Conservation (phyloP, 2,888 invertebrate genomes). For the Apodemia zela region DNA sequence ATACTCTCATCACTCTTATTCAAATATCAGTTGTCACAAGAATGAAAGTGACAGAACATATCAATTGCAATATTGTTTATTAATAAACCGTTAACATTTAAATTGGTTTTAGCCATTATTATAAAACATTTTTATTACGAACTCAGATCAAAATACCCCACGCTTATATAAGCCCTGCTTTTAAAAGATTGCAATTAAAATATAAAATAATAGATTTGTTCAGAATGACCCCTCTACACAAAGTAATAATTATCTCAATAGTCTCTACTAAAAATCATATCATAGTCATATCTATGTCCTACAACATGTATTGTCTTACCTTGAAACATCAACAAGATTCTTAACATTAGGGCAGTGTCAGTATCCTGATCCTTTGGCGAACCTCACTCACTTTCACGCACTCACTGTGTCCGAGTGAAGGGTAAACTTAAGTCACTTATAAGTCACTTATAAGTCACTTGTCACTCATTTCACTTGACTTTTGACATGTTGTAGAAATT, state of each 20-base stretch:
- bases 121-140: too few species aligned
- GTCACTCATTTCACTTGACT: constrained; percentile 89
- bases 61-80: too few species aligned
- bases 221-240: not conserved
- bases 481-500: constrained; percentile 97
- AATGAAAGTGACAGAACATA: too few species aligned
- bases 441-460: constrained; percentile 39
- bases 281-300: constrained; percentile 6
- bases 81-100: too few species aligned
- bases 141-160: too few species aligned
- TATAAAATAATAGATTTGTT: not conserved
- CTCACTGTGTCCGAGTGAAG: constrained; percentile 19
- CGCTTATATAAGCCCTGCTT: too few species aligned
- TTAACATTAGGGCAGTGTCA: constrained; percentile 51
- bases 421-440: constrained; percentile 36
- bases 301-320: constrained; percentile 19
- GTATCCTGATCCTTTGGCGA: constrained; percentile 32
- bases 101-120: too few species aligned
- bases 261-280: not conserved
- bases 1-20: too few species aligned
- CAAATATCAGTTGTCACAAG: too few species aligned
- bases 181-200: too few species aligned
- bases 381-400: constrained; percentile 20
- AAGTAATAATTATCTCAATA: constrained; percentile 4
- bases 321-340: constrained; percentile 14